Evolutionary conservation across 2,113 vertebrate genomes (phyloP), one percentile per base, ranked within the genome.

Genomic region (Tringa solitaria): DNA sequence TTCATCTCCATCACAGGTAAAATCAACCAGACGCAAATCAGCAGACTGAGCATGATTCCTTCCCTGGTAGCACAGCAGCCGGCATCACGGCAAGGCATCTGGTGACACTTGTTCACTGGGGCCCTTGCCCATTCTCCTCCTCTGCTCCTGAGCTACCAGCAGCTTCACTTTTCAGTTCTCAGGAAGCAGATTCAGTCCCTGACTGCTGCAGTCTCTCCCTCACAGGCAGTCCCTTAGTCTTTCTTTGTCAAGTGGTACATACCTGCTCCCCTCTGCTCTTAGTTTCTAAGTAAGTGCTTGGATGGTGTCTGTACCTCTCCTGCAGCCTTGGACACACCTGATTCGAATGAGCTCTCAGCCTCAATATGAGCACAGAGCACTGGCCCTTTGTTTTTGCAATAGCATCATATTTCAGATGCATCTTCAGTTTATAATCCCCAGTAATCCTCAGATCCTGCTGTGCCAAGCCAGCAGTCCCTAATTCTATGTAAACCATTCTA

Each of bases 391-490:
- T 41, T 94, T 95, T 53, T 90, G 78, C 48, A 82, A 50, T 4
- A 83, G 59, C 81, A 89, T 91, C 78, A 41, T 48, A 83, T 80
- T 96, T 92, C 76, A 93, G 87, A 85, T 86, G 46, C 84, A 93
- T 84, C 95, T 91, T 80, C 87, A 88, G 75, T 51, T 80, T 61
- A 69, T 93, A 94, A 95, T 94, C 78, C 77, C 74, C 81, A 74
- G 77, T 93, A 97, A 96, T 93, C 89, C 92, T 67, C 87, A 80
- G 8, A 65, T 83, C 87, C 94, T 77, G 70, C 65, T 91, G 86
- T 96, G 95, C 73, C 91, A 54, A 73, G 74, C 73, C 61, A 93
- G 86, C 90, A 91, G 57, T 60, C 61, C 68, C 64, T 97, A 72
- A 92, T 91, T 96, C 68, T 27, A 15, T 57, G 65, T 72, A 92